phyloP scores from a whole-genome alignment of 2,888 invertebrate genomes.

The Watsonalla cultraria region DNA sequence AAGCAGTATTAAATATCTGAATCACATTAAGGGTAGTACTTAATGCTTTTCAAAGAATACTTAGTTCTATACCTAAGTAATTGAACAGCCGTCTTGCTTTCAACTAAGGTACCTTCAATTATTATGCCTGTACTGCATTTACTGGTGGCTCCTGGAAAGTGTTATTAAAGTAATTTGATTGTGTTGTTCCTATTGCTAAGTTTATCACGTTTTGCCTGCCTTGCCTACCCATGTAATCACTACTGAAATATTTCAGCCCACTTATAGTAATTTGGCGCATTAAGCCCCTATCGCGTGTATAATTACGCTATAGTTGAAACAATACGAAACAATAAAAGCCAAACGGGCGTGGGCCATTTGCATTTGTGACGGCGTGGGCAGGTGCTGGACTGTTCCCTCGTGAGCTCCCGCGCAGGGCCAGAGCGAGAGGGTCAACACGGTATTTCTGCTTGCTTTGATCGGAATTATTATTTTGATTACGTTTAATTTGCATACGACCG shows the following conservation, averaged over 20 bases:
- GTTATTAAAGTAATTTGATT: slow-evolving; percentile 34
- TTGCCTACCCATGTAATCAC: slow-evolving; percentile 47
- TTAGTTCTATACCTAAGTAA: too few relatives aligned
- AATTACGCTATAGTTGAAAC: slow-evolving; percentile 59
- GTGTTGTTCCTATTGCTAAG: slow-evolving; percentile 32
- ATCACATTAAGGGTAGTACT: too few relatives aligned
- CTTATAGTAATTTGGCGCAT: slow-evolving; percentile 66
- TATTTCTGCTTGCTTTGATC: slow-evolving; percentile 48
- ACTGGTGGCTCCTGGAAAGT: slow-evolving; percentile 27
- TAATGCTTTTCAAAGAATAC: too few relatives aligned
- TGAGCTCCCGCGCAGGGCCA: slow-evolving; percentile 25
- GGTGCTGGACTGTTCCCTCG: slow-evolving; percentile 48
- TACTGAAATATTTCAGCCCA: slow-evolving; percentile 63
- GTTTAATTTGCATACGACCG: slow-evolving; percentile 76
- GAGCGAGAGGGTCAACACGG: slow-evolving; percentile 48
- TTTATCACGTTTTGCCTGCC: slow-evolving; percentile 43
- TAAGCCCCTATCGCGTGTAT: slow-evolving; percentile 60
- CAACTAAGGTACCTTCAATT: not conserved
- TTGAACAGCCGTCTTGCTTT: too few relatives aligned
- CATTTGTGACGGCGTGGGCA: slow-evolving; percentile 52
- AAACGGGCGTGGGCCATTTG: slow-evolving; percentile 63
- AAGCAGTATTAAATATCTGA: too few relatives aligned
- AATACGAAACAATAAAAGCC: slow-evolving; percentile 69
- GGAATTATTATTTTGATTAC: slow-evolving; percentile 78
- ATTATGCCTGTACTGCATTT: not conserved